Evolutionary conservation across 2,797 vertebrate species (phyloP).

Genomic region (Diplodus puntazzo): DNA sequence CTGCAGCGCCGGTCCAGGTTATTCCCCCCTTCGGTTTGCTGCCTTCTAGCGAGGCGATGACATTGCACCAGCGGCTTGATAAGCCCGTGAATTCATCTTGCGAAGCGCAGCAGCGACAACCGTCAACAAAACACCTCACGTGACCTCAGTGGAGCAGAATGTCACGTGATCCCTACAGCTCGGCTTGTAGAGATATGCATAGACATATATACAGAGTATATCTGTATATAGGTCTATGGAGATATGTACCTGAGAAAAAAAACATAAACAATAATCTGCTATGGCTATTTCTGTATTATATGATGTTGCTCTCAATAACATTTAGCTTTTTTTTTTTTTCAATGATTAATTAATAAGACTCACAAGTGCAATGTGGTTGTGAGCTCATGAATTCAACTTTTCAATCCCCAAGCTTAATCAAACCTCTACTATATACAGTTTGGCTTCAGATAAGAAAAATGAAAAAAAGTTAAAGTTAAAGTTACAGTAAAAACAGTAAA

Average conservation of each 20-base stretch:
- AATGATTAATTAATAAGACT: background rate
- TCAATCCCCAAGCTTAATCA: background rate
- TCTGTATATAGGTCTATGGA: too few species aligned
- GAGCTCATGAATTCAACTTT: background rate
- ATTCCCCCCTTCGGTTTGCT: constrained; percentile 23
- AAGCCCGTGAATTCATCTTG: constrained; percentile 49
- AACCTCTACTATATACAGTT: background rate
- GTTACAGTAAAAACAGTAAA: too few species aligned
- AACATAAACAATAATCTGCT: background rate
- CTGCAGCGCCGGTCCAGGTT: background rate
- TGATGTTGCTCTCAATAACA: background rate
- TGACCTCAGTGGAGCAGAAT: constrained; percentile 45
- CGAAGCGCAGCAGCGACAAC: constrained; percentile 62
- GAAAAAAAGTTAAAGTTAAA: too few species aligned
- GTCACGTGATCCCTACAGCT: constrained; percentile 77
- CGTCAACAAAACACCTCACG: constrained; percentile 84
- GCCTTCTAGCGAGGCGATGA: constrained; percentile 71
- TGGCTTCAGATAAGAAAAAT: background rate
- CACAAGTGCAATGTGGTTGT: background rate
- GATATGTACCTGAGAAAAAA: too few species aligned
- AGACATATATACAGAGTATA: too few species aligned
- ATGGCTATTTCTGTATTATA: background rate
- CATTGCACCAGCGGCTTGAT: constrained; percentile 76
- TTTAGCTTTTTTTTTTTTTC: background rate
- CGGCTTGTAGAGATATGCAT: background rate